Percentiles rank a stretch among this genome's conserved stretches.
Conservation (phyloP, 2,113 vertebrate species). For the Gracilinanus agilis region DNA sequence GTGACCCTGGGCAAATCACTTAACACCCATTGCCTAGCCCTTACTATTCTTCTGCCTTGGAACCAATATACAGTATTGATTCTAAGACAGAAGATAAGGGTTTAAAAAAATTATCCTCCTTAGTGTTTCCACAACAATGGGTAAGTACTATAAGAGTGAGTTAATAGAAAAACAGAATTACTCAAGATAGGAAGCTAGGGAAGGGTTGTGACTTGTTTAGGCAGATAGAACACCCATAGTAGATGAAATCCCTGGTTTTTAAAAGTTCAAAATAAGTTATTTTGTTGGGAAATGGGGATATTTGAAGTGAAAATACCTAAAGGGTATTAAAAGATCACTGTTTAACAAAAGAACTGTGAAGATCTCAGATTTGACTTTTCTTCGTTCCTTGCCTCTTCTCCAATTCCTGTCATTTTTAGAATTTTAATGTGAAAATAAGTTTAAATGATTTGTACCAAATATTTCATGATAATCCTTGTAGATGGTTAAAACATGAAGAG, state of each 20-base stretch:
- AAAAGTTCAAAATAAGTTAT: background rate
- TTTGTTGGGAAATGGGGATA: background rate
- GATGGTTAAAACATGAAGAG: background rate
- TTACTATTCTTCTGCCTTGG: too few species aligned
- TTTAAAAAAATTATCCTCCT: background rate
- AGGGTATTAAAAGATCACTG: background rate
- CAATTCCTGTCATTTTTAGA: background rate
- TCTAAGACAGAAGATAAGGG: too few species aligned
- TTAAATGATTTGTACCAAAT: conserved; percentile 9
- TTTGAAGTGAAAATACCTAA: background rate
- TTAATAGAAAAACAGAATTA: background rate
- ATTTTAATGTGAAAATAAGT: conserved; percentile 17
- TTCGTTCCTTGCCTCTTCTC: background rate
- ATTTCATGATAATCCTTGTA: conserved; percentile 21
- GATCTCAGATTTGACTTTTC: background rate
- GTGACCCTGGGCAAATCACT: too few species aligned
- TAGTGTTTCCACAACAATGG: background rate
- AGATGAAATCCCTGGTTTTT: background rate
- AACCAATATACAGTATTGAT: too few species aligned
- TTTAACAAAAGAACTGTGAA: background rate
- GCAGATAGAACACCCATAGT: background rate
- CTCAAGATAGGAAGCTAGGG: background rate
- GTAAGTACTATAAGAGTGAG: background rate
- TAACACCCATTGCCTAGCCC: too few species aligned
- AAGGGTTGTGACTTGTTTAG: background rate